phyloP scores from a whole-genome alignment of 2,888 invertebrate genomes.

The Acanthoscelides obtectus region DNA sequence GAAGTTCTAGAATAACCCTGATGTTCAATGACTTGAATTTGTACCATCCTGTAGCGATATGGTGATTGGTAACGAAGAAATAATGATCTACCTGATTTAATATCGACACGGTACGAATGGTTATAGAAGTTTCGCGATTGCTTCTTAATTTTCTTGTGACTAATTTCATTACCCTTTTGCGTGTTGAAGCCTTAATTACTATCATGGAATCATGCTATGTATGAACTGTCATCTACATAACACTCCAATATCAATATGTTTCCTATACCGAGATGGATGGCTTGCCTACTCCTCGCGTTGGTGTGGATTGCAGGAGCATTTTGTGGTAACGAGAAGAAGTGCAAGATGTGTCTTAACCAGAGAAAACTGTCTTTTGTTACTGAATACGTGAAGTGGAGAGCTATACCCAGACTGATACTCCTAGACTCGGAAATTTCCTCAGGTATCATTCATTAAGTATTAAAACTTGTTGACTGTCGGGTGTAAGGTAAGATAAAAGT shows the following conservation, averaged over 20 bases:
- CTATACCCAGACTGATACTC: conserved; percentile 22
- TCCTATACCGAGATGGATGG: neutral
- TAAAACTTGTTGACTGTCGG: no score
- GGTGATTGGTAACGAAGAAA: neutral
- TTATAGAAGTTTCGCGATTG: neutral
- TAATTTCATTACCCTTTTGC: neutral
- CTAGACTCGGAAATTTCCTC: conserved; percentile 22
- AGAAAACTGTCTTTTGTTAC: conserved; percentile 22
- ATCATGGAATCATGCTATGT: neutral
- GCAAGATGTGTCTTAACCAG: neutral
- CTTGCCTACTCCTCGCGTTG: neutral
- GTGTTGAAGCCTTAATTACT: neutral
- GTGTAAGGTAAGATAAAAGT: no score
- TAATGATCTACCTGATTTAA: neutral
- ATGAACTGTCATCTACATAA: neutral
- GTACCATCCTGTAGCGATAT: neutral
- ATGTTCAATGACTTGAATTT: neutral
- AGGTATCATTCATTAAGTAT: no score
- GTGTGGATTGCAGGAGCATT: neutral
- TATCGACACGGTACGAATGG: neutral
- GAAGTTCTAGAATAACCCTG: no score
- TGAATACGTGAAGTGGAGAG: conserved; percentile 28
- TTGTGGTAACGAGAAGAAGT: neutral
- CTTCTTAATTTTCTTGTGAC: neutral
- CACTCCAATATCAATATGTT: neutral